Percentiles rank a stretch among this genome's conserved stretches.
phyloP scores from a whole-genome alignment of 35 echinoderm and acorn worm genomes.

The Strongylocentrotus purpuratus region DNA sequence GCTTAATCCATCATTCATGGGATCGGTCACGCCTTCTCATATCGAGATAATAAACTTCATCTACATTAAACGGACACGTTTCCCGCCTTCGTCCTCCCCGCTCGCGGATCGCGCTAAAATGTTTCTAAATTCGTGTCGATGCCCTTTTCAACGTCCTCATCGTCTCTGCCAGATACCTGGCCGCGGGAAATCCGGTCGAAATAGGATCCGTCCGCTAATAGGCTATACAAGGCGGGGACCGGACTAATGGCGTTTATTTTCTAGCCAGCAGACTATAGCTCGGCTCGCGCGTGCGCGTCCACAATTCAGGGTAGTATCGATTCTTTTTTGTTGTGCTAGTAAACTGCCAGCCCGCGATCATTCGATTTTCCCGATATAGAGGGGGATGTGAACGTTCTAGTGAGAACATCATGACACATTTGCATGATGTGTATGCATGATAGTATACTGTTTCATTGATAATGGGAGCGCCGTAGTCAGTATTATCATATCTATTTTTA shows the following conservation, averaged over 20 bases:
- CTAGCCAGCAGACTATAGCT: neutral
- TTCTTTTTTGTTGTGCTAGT: neutral
- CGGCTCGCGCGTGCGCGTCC: neutral
- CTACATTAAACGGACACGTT: neutral
- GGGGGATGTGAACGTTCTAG: too few species aligned
- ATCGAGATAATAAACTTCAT: neutral
- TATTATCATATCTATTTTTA: too few species aligned
- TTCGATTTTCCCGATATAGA: too few species aligned
- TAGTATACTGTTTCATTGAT: too few species aligned
- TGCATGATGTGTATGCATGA: too few species aligned
- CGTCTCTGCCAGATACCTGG: neutral
- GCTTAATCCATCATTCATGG: neutral
- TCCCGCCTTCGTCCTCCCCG: neutral
- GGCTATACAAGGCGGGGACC: neutral
- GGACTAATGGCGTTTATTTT: constrained; percentile 10
- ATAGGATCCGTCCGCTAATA: neutral
- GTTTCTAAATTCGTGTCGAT: neutral
- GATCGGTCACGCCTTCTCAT: neutral
- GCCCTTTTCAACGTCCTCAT: neutral
- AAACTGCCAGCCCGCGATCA: too few species aligned
- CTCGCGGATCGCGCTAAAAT: neutral
- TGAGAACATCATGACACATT: too few species aligned
- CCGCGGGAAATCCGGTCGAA: neutral
- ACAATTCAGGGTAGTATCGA: neutral
- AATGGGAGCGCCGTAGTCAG: too few species aligned